phyloP scores from a whole-genome alignment of 2,113 vertebrate genomes.

The Glaucomys volans region DNA sequence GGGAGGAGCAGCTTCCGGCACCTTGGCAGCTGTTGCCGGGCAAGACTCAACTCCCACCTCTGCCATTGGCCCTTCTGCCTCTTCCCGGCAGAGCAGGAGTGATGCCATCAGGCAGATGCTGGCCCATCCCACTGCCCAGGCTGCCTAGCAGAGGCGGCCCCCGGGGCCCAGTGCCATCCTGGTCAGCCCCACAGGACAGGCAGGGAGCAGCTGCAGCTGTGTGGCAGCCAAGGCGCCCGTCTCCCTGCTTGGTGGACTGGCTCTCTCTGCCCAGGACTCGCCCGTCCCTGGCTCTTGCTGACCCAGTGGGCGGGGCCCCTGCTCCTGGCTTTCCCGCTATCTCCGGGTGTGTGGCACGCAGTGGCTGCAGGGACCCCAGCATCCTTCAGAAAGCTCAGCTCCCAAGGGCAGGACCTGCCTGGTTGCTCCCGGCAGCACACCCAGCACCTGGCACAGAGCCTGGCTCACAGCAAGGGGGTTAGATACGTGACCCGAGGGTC shows the following conservation, averaged over 20 bases:
- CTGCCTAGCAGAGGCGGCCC: neutral
- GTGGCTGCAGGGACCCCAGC: too few relatives aligned
- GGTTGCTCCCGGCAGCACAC: neutral
- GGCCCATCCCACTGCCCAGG: neutral
- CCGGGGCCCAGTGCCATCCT: neutral
- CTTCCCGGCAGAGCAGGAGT: neutral
- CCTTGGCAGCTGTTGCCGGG: neutral
- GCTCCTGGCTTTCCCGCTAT: neutral
- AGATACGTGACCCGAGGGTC: rapidly evolving
- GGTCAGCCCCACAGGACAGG: neutral
- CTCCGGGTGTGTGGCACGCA: neutral
- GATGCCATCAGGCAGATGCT: rapidly evolving
- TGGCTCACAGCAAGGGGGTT: rapidly evolving
- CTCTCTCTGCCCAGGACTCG: neutral
- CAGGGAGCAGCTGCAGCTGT: neutral
- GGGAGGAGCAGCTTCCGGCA: constrained; percentile 7
- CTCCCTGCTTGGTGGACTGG: neutral
- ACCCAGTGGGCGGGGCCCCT: rapidly evolving
- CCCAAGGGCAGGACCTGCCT: rapidly evolving
- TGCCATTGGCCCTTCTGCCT: neutral
- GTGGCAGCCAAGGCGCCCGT: rapidly evolving
- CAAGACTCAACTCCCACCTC: neutral
- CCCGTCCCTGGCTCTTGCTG: neutral
- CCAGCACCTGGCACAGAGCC: neutral
- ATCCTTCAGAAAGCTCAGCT: neutral